Evolutionary conservation across 2,888 invertebrate genomes (phyloP).

Genomic region (Agonum fuliginosum): DNA sequence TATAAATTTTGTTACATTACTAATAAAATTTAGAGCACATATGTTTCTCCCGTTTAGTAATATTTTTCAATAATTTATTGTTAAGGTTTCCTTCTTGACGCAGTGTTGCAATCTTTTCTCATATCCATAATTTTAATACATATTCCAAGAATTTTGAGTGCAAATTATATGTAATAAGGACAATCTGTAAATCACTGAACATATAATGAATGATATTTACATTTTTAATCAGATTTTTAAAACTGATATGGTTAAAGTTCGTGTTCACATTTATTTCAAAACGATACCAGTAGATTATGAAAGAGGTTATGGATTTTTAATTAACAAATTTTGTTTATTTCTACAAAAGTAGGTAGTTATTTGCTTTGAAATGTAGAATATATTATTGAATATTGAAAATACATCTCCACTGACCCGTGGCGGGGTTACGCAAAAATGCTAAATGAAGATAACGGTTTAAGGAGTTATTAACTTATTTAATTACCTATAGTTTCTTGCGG

Average conservation of each 20-base stretch:
- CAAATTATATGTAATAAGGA: slow-evolving; percentile 52
- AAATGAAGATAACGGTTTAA: slow-evolving; percentile 48
- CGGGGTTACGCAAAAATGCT: slow-evolving; percentile 34
- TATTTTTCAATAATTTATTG: slow-evolving; percentile 18
- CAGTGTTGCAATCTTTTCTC: slow-evolving; percentile 17
- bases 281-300: neutral
- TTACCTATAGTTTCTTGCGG: slow-evolving; percentile 51
- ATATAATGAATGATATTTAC: slow-evolving; percentile 32
- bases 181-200: slow-evolving; percentile 41
- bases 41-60: neutral
- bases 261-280: neutral
- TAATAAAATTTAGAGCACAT: slow-evolving; percentile 7
- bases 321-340: no score
- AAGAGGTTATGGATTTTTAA: neutral
- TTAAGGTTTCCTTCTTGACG: slow-evolving; percentile 45
- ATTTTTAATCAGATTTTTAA: slow-evolving; percentile 34
- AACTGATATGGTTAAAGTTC: slow-evolving; percentile 6
- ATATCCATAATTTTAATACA: slow-evolving; percentile 17
- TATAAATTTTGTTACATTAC: neutral
- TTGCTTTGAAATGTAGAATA: no score
- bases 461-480: slow-evolving; percentile 55
- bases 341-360: no score
- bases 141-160: slow-evolving; percentile 45
- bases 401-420: slow-evolving; percentile 29
- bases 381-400: slow-evolving; percentile 45